Evolutionary conservation across 37 sponge, comb jelly and placozoan species (phyloP).

Genomic region (Beroe ovata): DNA sequence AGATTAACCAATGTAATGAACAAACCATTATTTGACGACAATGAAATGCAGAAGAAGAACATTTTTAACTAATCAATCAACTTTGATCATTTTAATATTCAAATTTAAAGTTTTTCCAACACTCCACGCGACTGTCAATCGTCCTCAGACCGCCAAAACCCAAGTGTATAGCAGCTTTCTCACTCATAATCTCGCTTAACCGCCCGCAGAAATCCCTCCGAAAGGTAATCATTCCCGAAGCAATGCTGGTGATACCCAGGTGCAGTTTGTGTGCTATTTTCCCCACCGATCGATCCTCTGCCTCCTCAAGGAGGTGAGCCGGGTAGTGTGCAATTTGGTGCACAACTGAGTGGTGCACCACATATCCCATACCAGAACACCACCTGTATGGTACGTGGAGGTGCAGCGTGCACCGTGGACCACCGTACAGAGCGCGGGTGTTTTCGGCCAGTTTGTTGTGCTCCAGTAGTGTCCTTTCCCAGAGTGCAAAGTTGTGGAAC

Average conservation of each 20-base stretch:
- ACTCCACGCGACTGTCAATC: not conserved
- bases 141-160: not conserved
- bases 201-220: not conserved
- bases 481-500: not conserved
- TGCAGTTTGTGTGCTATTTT: not conserved
- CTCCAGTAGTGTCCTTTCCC: not conserved
- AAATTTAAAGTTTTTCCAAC: not conserved
- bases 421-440: not conserved
- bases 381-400: not conserved
- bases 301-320: not conserved
- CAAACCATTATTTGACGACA: no score
- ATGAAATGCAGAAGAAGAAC: no score
- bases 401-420: not conserved
- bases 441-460: not conserved
- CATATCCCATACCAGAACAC: constrained; percentile 19
- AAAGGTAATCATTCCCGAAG: not conserved
- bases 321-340: not conserved
- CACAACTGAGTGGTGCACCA: not conserved
- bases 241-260: not conserved
- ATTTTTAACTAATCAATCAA: no score
- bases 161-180: not conserved
- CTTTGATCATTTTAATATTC: no score
- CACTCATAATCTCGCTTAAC: not conserved
- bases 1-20: no score
- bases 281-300: not conserved